Conservation (phyloP, 2,797 vertebrate species). For the Nasua narica region DNA sequence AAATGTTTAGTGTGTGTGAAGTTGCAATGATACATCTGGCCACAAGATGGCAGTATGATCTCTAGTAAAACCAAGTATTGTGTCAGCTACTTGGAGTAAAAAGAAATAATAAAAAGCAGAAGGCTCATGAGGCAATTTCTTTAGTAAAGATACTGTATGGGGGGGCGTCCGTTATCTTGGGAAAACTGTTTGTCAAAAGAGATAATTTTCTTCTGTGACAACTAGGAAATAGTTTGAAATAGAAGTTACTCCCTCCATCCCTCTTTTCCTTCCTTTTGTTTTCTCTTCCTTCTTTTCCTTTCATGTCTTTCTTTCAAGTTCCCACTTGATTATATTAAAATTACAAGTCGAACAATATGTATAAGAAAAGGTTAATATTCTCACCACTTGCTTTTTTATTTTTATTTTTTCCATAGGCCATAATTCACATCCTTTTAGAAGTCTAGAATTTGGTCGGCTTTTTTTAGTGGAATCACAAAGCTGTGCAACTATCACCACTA, state of each 20-base stretch:
- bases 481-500: too few species aligned
- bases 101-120: not conserved
- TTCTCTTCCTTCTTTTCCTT: not conserved
- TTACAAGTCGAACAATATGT: not conserved
- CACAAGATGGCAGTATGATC: conserved; percentile 48
- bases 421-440: not conserved
- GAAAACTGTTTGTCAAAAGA: not conserved
- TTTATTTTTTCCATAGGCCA: not conserved
- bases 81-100: not conserved
- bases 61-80: conserved; percentile 4
- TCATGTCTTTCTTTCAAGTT: not conserved
- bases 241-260: not conserved
- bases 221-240: not conserved
- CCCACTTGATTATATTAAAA: not conserved
- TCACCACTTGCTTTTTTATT: not conserved
- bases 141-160: not conserved
- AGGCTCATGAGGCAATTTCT: not conserved
- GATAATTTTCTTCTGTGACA: not conserved
- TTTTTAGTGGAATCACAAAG: too few species aligned
- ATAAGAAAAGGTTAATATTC: not conserved
- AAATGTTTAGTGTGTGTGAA: not conserved
- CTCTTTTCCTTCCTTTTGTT: not conserved
- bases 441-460: not conserved
- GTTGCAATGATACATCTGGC: not conserved
- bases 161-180: not conserved